A percentile compares a stretch with the other conserved stretches of the same genome.
These are phyloP conservation scores for Papilio polytes DNA, from an alignment of 1,140 invertebrate genomes.

Conservation along the genomic window DNA sequence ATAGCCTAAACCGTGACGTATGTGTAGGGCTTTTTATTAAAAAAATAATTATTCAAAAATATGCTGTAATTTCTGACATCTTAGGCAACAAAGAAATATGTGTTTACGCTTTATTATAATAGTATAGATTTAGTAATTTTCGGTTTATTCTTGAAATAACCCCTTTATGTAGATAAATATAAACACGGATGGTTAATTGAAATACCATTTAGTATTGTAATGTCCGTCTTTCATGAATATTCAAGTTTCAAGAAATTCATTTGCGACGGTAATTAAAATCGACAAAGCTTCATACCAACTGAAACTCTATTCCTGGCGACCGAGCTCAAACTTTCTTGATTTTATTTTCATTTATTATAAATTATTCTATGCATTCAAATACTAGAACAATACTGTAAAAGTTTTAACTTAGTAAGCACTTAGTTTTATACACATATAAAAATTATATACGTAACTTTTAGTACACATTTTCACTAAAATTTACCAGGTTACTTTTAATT, in stretches of 20 bases:
- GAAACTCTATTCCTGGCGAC: conserved; percentile 17
- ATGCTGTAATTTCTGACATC: too few relatives aligned
- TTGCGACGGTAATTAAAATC: conserved; percentile 21
- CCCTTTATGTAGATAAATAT: not conserved
- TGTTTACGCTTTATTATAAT: too few relatives aligned
- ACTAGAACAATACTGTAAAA: not conserved
- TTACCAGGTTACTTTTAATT: too few relatives aligned
- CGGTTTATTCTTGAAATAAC: not conserved
- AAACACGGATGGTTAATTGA: not conserved
- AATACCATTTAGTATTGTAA: not conserved
- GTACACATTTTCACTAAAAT: too few relatives aligned
- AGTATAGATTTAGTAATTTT: too few relatives aligned
- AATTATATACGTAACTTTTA: too few relatives aligned
- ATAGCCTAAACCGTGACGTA: too few relatives aligned
- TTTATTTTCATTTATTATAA: conserved; percentile 21
- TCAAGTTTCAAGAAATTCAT: conserved; percentile 14
- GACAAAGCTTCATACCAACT: conserved; percentile 17
- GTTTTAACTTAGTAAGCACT: too few relatives aligned
- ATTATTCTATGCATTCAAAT: conserved; percentile 21
- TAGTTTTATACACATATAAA: too few relatives aligned
- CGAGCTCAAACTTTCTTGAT: conserved; percentile 6
- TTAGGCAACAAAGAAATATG: too few relatives aligned
- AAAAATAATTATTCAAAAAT: too few relatives aligned
- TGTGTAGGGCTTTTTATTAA: too few relatives aligned
- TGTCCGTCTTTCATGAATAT: conserved; percentile 9